A percentile compares a stretch with the other conserved stretches of the same genome.
phyloP scores from a whole-genome alignment of 2,113 vertebrate species.

The Sinocyclocheilus grahami region DNA sequence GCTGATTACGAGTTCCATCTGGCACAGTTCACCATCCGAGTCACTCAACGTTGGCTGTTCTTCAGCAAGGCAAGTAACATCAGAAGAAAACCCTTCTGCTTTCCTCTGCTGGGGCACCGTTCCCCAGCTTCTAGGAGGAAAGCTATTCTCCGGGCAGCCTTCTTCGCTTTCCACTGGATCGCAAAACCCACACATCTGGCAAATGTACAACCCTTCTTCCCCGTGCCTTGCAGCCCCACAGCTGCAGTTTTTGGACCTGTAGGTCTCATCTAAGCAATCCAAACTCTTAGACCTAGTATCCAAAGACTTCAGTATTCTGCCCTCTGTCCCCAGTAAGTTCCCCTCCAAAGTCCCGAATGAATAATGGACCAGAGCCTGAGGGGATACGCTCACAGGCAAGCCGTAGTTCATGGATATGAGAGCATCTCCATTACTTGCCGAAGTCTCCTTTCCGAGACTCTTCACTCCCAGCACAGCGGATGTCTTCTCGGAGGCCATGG shows the following conservation, averaged over 20 bases:
- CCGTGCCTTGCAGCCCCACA: slow-evolving; percentile 21
- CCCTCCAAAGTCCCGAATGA: not conserved
- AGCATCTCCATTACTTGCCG: slow-evolving; percentile 68
- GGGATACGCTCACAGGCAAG: slow-evolving; percentile 6
- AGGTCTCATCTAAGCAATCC: slow-evolving; percentile 57
- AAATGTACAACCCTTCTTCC: slow-evolving; percentile 59
- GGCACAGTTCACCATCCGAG: slow-evolving; percentile 50
- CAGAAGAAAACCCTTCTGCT: slow-evolving; percentile 62
- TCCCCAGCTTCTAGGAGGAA: slow-evolving; percentile 71
- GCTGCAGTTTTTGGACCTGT: slow-evolving; percentile 5
- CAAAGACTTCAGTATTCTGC: slow-evolving; percentile 67
- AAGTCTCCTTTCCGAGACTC: slow-evolving; percentile 67
- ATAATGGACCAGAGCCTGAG: not conserved
- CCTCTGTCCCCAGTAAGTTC: slow-evolving; percentile 46
- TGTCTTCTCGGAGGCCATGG: slow-evolving; percentile 80
- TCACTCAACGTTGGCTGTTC: slow-evolving; percentile 32
- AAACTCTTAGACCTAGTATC: slow-evolving; percentile 63
- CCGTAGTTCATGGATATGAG: slow-evolving; percentile 20
- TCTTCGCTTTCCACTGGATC: slow-evolving; percentile 62
- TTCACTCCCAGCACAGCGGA: slow-evolving; percentile 65
- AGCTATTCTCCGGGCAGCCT: slow-evolving; percentile 70
- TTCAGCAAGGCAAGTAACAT: slow-evolving; percentile 37
- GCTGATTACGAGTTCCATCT: slow-evolving; percentile 50
- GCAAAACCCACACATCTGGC: slow-evolving; percentile 69
- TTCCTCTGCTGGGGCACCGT: slow-evolving; percentile 48